Conservation (phyloP, 2,888 invertebrate species). For the Drepanosiphum platanoidis region DNA sequence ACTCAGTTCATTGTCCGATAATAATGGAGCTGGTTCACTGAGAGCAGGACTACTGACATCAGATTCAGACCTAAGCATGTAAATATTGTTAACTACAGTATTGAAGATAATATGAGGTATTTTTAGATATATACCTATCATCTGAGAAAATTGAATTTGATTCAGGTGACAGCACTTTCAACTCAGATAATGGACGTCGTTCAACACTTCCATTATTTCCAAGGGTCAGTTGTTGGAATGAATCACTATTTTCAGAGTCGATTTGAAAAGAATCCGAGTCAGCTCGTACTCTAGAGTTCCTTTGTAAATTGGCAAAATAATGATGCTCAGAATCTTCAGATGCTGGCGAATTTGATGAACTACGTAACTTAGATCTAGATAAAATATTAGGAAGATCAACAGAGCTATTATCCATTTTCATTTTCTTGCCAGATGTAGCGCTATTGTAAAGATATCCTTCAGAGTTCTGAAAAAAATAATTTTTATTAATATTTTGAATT, state of each 20-base stretch:
- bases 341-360: slow-evolving; percentile 17
- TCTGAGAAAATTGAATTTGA: slow-evolving; percentile 48
- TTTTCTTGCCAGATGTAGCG: slow-evolving; percentile 31
- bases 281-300: slow-evolving; percentile 29
- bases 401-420: slow-evolving; percentile 51
- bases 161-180: slow-evolving; percentile 39
- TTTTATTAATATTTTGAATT: neutral
- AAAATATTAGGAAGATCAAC: slow-evolving; percentile 57
- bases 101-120: neutral
- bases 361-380: slow-evolving; percentile 53
- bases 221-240: slow-evolving; percentile 27
- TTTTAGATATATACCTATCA: slow-evolving; percentile 35
- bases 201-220: slow-evolving; percentile 57
- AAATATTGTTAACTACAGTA: neutral
- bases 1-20: slow-evolving; percentile 49
- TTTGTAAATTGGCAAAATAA: slow-evolving; percentile 50
- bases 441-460: slow-evolving; percentile 47
- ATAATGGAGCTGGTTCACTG: slow-evolving; percentile 48
- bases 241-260: slow-evolving; percentile 44
- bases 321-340: slow-evolving; percentile 33
- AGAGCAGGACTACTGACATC: slow-evolving; percentile 47
- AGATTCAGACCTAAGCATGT: slow-evolving; percentile 28
- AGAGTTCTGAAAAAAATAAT: slow-evolving; percentile 44
- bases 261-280: slow-evolving; percentile 44
- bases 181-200: slow-evolving; percentile 49